phyloP scores from a whole-genome alignment of 1,140 invertebrate genomes.

The Olivierus martensii region DNA sequence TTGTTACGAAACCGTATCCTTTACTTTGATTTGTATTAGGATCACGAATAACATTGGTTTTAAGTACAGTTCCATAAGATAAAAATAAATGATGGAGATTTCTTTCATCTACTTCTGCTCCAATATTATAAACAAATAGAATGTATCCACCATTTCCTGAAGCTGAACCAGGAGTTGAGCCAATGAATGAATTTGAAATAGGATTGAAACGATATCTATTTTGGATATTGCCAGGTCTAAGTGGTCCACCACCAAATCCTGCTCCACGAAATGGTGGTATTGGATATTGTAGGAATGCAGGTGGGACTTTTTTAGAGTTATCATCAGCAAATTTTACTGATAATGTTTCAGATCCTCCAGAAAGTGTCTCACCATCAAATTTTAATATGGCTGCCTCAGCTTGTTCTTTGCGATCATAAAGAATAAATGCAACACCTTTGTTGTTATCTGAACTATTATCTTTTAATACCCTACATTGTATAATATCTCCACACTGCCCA shows the following conservation, averaged over 20 bases:
- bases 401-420: slow-evolving; percentile 30
- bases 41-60: slow-evolving; percentile 32
- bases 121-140: slow-evolving; percentile 36
- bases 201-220: slow-evolving; percentile 15
- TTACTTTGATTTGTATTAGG: slow-evolving; percentile 27
- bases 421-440: slow-evolving; percentile 22
- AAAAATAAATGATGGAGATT: slow-evolving; percentile 31
- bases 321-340: slow-evolving; percentile 82
- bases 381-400: slow-evolving; percentile 73
- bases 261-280: background rate
- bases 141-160: slow-evolving; percentile 14
- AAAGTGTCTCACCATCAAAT: slow-evolving; percentile 68
- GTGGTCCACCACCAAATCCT: slow-evolving; percentile 6
- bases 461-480: slow-evolving; percentile 20
- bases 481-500: slow-evolving; percentile 62
- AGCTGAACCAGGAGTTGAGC: background rate
- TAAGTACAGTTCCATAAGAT: slow-evolving; percentile 30
- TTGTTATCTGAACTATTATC: slow-evolving; percentile 13
- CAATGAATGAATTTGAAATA: slow-evolving; percentile 4
- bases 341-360: slow-evolving; percentile 65
- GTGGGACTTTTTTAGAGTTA: slow-evolving; percentile 45
- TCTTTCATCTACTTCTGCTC: slow-evolving; percentile 30
- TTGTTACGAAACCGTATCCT: slow-evolving; percentile 36
- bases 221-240: slow-evolving; percentile 3
- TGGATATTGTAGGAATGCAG: background rate